phyloP scores from a whole-genome alignment of 2,113 vertebrate genomes.

The Syngnathus typhle region DNA sequence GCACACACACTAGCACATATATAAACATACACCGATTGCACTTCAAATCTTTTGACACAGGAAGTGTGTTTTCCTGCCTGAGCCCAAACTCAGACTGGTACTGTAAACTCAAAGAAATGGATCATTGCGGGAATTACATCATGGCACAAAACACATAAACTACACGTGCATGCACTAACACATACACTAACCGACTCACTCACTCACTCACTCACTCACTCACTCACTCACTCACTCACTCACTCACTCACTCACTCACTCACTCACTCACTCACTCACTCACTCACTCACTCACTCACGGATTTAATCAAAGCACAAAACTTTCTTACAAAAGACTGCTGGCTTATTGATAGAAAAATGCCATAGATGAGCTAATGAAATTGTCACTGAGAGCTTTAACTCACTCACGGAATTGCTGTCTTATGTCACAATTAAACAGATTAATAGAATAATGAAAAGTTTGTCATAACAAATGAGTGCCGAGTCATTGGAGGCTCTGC shows the following conservation, averaged over 20 bases:
- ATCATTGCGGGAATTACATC: slow-evolving; percentile 10
- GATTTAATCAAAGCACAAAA: too few species aligned
- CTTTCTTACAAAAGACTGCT: too few species aligned
- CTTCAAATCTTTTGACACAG: slow-evolving; percentile 10
- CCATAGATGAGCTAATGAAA: too few species aligned
- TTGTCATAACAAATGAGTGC: too few species aligned
- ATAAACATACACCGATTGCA: slow-evolving; percentile 24
- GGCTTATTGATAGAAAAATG: too few species aligned
- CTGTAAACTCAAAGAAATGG: slow-evolving; percentile 1
- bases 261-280: background rate
- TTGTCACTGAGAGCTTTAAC: too few species aligned
- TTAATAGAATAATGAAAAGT: too few species aligned
- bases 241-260: background rate
- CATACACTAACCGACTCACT: background rate
- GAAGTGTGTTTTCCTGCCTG: slow-evolving; percentile 9
- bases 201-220: background rate
- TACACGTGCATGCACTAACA: background rate
- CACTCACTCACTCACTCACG: background rate
- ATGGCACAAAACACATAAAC: background rate
- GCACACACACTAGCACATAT: background rate
- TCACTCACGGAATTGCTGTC: too few species aligned
- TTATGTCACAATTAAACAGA: too few species aligned
- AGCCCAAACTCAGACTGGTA: slow-evolving; percentile 2
- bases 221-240: background rate
- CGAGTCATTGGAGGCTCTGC: too few species aligned